Base-by-base conservation (phyloP, 2,888 invertebrate genomes). In the Sesia apiformis region DNA sequence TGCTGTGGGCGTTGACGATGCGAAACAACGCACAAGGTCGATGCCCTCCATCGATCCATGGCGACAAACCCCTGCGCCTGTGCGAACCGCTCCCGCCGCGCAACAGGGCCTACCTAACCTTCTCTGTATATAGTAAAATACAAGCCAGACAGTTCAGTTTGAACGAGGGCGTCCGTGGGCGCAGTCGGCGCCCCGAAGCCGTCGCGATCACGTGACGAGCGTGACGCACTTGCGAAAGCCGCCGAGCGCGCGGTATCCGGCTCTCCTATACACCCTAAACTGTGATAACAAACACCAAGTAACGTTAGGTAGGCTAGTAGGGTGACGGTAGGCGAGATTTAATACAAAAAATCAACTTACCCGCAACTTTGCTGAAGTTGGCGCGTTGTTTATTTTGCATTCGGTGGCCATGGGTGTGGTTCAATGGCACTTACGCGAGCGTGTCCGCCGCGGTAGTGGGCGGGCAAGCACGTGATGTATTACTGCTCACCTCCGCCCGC, bases 41-140 rank as follows among this genome's bases (percentile, higher is more conserved):
- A 70, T 72, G 79, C 57, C 76, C 81, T 46, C 70, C 72, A 81
- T 84, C 75, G 82, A 84, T 83, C 78, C 77, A 60, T 60, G 63
- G 61, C 61, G 69, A 68, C 68, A 68, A 23, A 66, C 69, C 68
- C 63, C 64, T 61, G 73, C 74, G 73, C 69, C 70, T 68, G 70
- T 70, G 69, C 73, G 59, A 58, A 64, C 66, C 66, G 65, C 66
- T 63, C 63, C 60, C 58, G 63, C 65, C 70, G 73, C 73, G 76
- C 77, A 76, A 75, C 70, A 69, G 69, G 69, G 66, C 70, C 63
- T 59, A 75, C 69, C 73, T 75, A 78, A 70, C 74, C 63, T 70
- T 64, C 62, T 57, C 67, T 69, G 62, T 64, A 61, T 74, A 73
- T 70, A 73, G 69, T 62, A 69, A 78, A 76, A 77, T 23, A 23